phyloP scores from a whole-genome alignment of 1,140 invertebrate genomes.

The Drosophila suzukii region DNA sequence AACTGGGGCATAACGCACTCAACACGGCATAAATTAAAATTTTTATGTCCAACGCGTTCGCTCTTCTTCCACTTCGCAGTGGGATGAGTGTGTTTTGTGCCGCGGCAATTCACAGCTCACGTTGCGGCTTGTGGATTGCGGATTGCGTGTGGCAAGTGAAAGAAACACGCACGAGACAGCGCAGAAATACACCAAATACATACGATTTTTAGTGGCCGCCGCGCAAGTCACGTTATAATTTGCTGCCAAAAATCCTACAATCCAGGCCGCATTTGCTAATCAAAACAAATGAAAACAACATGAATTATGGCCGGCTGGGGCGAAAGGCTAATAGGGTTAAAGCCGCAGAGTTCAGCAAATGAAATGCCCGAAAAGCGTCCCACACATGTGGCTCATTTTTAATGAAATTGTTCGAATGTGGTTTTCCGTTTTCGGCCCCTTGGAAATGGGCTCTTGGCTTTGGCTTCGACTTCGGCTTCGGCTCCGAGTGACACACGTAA shows the following conservation, averaged over 20 bases:
- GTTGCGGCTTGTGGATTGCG: constrained; percentile 30
- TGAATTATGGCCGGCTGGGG: constrained; percentile 65
- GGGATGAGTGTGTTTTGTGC: constrained; percentile 20
- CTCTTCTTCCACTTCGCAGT: not conserved
- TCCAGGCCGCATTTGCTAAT: constrained; percentile 68
- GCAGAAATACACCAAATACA: constrained; percentile 52
- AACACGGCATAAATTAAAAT: constrained; percentile 82
- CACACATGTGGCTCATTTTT: constrained; percentile 47
- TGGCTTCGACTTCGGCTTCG: not conserved
- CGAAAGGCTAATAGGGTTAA: constrained; percentile 75
- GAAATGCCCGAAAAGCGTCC: constrained; percentile 46
- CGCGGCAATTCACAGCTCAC: constrained; percentile 58
- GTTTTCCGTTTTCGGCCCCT: constrained; percentile 36
- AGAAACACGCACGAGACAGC: constrained; percentile 66
- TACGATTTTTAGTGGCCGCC: constrained; percentile 69
- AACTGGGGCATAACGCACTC: constrained; percentile 80
- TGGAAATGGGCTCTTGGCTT: constrained; percentile 9
- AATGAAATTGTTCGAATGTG: constrained; percentile 76
- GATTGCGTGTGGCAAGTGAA: constrained; percentile 72
- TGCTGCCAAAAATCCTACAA: constrained; percentile 45
- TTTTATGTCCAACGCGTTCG: constrained; percentile 43
- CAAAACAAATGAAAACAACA: constrained; percentile 82
- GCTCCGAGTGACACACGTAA: constrained; percentile 58
- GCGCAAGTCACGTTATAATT: constrained; percentile 73
- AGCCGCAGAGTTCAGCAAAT: constrained; percentile 65